These are phyloP conservation scores for Drosophila mojavensis DNA, from an alignment of 1,140 invertebrate species.

Conservation along the genomic window DNA sequence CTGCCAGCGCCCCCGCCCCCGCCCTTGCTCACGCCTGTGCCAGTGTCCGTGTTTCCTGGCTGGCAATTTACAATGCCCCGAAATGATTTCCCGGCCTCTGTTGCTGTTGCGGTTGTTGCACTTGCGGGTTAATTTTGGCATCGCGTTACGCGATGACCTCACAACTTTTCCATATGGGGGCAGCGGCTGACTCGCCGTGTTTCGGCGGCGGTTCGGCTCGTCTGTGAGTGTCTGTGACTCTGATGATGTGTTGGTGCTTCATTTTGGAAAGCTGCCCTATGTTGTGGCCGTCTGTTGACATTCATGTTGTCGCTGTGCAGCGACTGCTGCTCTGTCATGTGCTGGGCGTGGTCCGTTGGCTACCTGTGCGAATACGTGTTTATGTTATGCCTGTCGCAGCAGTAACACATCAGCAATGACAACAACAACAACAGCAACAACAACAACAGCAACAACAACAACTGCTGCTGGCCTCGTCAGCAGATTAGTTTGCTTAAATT, in stretches of 20 bases:
- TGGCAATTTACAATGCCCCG: conserved; percentile 58
- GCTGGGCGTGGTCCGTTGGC: conserved; percentile 57
- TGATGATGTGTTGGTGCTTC: conserved; percentile 48
- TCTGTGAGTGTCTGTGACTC: conserved; percentile 9
- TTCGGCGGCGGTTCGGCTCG: conserved; percentile 8
- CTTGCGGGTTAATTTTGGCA: conserved; percentile 73
- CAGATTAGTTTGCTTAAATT: conserved; percentile 82
- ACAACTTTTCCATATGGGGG: conserved; percentile 53
- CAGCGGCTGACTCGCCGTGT: conserved; percentile 32
- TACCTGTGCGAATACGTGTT: conserved; percentile 73
- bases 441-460: conserved; percentile 9
- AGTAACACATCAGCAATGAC: conserved; percentile 25
- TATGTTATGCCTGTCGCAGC: conserved; percentile 66
- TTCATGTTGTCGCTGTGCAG: conserved; percentile 60
- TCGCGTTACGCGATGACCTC: conserved; percentile 53
- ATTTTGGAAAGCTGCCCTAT: conserved; percentile 48
- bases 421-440: background rate
- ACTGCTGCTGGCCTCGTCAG: conserved; percentile 24
- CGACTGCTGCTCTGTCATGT: conserved; percentile 22
- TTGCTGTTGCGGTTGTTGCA: conserved; percentile 33
- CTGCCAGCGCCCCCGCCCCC: background rate
- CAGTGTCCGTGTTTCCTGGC: conserved; percentile 39
- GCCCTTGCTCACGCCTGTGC: too few species aligned
- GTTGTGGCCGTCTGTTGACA: conserved; percentile 53
- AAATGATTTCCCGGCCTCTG: conserved; percentile 45